A percentile compares a stretch with the other conserved stretches of the same genome.
phyloP scores from a whole-genome alignment of 2,888 invertebrate species.

The Parasteatoda lunata region DNA sequence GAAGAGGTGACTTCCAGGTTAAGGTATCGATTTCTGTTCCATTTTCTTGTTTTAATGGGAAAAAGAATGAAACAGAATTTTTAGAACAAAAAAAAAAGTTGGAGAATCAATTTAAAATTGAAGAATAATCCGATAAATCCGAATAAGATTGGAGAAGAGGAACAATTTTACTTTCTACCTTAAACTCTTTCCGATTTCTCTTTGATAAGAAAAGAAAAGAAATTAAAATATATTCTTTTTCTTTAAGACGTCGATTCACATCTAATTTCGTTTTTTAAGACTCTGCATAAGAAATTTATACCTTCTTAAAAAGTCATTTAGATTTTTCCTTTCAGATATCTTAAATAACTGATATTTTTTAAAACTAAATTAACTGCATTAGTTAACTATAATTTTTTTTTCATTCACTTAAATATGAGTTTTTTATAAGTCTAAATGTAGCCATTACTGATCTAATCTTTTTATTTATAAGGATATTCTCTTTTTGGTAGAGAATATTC shows the following conservation, averaged over 20 bases:
- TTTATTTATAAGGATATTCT: too few species aligned
- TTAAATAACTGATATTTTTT: too few species aligned
- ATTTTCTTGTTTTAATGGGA: constrained; percentile 52
- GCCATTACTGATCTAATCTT: too few species aligned
- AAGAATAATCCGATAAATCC: constrained; percentile 64
- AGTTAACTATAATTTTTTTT: too few species aligned
- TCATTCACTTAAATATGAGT: too few species aligned
- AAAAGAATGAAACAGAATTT: constrained; percentile 60
- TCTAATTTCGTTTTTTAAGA: constrained; percentile 26
- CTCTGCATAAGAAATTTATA: constrained; percentile 6
- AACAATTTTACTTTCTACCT: constrained; percentile 22
- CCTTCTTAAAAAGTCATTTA: neutral
- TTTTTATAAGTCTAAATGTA: too few species aligned
- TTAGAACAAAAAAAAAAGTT: constrained; percentile 12
- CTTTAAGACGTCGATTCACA: constrained; percentile 14
- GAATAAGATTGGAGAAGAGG: constrained; percentile 54
- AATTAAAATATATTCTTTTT: constrained; percentile 43
- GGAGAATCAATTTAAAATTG: constrained; percentile 61
- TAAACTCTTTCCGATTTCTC: constrained; percentile 13
- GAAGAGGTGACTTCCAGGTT: constrained; percentile 32
- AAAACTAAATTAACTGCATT: too few species aligned
- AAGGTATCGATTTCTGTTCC: constrained; percentile 54
- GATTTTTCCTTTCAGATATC: too few species aligned
- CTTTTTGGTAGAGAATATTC: too few species aligned
- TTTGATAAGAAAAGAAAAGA: constrained; percentile 25